Evolutionary conservation across 2,888 invertebrate species (phyloP), one percentile per base, ranked within the genome.

Genomic region (Orgyia antiqua): DNA sequence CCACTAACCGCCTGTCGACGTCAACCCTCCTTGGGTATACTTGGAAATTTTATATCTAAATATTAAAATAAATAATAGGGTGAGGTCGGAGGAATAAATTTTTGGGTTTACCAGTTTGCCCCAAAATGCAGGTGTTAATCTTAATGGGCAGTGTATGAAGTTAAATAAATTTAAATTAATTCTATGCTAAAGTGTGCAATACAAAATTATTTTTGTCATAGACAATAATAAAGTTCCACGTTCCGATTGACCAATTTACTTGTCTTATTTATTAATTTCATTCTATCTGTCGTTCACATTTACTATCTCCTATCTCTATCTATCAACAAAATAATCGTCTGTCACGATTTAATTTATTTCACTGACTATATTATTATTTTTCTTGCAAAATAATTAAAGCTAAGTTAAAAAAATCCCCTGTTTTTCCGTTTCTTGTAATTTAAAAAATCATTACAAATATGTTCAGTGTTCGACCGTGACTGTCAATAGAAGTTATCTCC

Each of bases 331-430:
- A 58, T 45, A 62, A 50, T 60, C 44, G 57, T 51, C 70, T 71
- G 71, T 74, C 74, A 74, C 63, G 61, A 62, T 13, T 62, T 55
- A 70, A 65, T 66, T 67, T 66, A 63, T 64, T 69, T 69, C 62
- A 58, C 57, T 66, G 56, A 58, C 64, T 15, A 56, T 58, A 63
- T 65, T 78, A 78, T 74, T 83, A 15, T 4, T 15, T 82, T 77
- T 73, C 73, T 76, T 64, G 65, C 68, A 68, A 71, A 56, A 62
- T 68, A 70, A 50, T 54, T 63, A 49, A 67, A 62, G 51, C 63
- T 60, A 65, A 57, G 42, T 62, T 23, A 48, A 42, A 69, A 71
- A 69, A 67, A 62, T 56, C 48, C 45, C 58, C 70, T 67, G 62
- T 68, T 68, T 71, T 56, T 59, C 63, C 57, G 53, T 63, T 68